Percentiles rank a stretch among this genome's conserved stretches.
These are phyloP conservation scores for Parazoanthus atlanticus DNA, from an alignment of 92 coral and sea anemone genomes.

Conservation along the genomic window DNA sequence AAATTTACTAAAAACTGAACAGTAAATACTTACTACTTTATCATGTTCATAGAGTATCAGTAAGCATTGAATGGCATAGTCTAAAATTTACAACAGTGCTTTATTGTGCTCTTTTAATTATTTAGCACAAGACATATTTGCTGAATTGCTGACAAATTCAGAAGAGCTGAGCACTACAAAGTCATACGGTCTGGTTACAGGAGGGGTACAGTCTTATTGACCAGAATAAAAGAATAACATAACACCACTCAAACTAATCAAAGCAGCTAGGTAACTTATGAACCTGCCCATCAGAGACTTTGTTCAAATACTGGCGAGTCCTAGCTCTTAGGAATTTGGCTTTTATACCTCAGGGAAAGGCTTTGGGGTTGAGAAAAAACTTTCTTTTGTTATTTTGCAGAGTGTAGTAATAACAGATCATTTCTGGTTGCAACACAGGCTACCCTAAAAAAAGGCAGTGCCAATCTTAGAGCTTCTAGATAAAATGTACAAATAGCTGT, in stretches of 20 bases:
- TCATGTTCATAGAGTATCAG: conserved; percentile 12
- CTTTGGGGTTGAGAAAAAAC: too few relatives aligned
- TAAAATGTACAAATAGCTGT: too few relatives aligned
- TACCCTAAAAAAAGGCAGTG: too few relatives aligned
- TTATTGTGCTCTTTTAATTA: too few relatives aligned
- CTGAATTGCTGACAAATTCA: neutral
- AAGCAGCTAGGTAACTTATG: conserved; percentile 5
- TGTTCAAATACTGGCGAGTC: conserved; percentile 4
- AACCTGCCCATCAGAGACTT: neutral
- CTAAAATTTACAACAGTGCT: too few relatives aligned
- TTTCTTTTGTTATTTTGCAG: too few relatives aligned
- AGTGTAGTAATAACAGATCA: too few relatives aligned
- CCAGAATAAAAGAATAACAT: neutral
- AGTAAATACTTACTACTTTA: conserved; percentile 5
- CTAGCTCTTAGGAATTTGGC: too few relatives aligned
- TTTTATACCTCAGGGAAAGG: too few relatives aligned
- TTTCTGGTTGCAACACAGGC: too few relatives aligned
- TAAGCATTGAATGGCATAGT: neutral
- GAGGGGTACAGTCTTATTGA: neutral
- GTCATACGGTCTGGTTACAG: neutral
- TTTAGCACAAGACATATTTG: neutral
- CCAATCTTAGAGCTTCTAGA: too few relatives aligned
- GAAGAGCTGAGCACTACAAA: neutral
- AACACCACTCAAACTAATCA: neutral
- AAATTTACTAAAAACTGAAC: conserved; percentile 6